Evolutionary conservation across 2,797 vertebrate species (phyloP).

Genomic region (Acanthurus tractus): DNA sequence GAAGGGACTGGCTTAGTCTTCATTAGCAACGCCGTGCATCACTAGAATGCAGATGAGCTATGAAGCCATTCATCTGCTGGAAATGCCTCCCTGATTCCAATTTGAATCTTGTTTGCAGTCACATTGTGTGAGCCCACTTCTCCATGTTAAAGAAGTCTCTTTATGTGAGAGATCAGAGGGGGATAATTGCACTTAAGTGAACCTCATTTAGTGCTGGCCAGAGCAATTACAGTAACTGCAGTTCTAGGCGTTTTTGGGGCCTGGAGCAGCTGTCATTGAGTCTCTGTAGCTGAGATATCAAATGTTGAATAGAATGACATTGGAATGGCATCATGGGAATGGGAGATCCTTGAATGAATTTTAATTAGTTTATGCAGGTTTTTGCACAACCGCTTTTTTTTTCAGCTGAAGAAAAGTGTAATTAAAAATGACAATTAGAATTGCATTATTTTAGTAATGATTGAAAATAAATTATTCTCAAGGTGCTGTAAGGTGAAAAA

Average conservation of each 20-base stretch:
- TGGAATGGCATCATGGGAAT: conserved; percentile 79
- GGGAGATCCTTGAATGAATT: conserved; percentile 74
- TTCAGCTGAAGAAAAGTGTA: conserved; percentile 68
- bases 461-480: conserved; percentile 79
- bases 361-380: conserved; percentile 78
- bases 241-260: conserved; percentile 76
- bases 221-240: conserved; percentile 87
- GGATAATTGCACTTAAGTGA: conserved; percentile 88
- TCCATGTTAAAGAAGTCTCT: conserved; percentile 84
- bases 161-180: conserved; percentile 85
- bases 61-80: conserved; percentile 83
- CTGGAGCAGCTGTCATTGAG: conserved; percentile 79
- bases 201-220: conserved; percentile 86
- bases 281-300: conserved; percentile 78
- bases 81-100: conserved; percentile 85
- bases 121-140: conserved; percentile 84
- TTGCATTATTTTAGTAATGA: conserved; percentile 77
- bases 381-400: conserved; percentile 54
- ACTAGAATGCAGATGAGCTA: conserved; percentile 85
- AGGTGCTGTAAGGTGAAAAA: conserved; percentile 81
- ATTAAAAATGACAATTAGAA: conserved; percentile 83
- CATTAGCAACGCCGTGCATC: conserved; percentile 80
- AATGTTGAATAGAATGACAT: conserved; percentile 81
- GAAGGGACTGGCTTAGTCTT: conserved; percentile 78
- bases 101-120: conserved; percentile 86